phyloP scores from a whole-genome alignment of 92 coral and sea anemone genomes.

The Nematostella vectensis region DNA sequence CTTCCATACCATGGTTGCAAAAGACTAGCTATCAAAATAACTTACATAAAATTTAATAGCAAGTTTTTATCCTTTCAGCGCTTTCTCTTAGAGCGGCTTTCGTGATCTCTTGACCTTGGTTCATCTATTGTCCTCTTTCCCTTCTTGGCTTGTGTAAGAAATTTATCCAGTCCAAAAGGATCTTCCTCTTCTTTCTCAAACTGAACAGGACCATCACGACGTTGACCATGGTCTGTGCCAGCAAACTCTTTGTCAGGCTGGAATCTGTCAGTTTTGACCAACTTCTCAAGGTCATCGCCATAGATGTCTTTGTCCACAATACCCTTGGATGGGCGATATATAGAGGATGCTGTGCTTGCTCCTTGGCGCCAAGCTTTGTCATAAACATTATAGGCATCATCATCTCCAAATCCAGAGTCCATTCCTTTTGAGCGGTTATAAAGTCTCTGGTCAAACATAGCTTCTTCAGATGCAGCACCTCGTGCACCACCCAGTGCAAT shows the following conservation, averaged over 20 bases:
- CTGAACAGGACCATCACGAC: conserved; percentile 99
- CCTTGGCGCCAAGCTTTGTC: conserved; percentile 94
- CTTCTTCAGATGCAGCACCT: conserved; percentile 83
- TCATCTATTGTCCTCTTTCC: conserved; percentile 95
- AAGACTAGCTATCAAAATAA: too few species aligned
- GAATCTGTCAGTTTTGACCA: conserved; percentile 89
- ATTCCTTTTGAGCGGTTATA: conserved; percentile 96
- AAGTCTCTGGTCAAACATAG: conserved; percentile 93
- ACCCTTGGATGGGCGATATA: conserved; percentile 85
- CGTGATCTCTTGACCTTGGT: conserved; percentile 68
- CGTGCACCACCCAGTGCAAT: conserved; percentile 93
- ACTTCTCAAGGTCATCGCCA: conserved; percentile 90
- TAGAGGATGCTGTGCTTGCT: conserved; percentile 86
- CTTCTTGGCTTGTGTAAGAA: conserved; percentile 95
- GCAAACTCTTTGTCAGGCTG: conserved; percentile 96
- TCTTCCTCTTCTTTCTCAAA: conserved; percentile 94
- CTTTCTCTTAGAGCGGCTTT: conserved; percentile 31
- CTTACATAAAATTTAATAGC: not conserved
- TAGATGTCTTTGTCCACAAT: conserved; percentile 85
- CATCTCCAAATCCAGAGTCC: conserved; percentile 95
- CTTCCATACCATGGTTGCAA: too few species aligned
- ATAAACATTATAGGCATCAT: conserved; percentile 86
- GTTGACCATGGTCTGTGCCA: conserved; percentile 90
- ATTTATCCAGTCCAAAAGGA: conserved; percentile 97
- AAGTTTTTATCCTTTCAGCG: conserved; percentile 7